Percentiles rank a stretch among this genome's conserved stretches.
These are phyloP conservation scores for Apotomis betuletana DNA, from an alignment of 2,888 invertebrate genomes.

Conservation along the genomic window DNA sequence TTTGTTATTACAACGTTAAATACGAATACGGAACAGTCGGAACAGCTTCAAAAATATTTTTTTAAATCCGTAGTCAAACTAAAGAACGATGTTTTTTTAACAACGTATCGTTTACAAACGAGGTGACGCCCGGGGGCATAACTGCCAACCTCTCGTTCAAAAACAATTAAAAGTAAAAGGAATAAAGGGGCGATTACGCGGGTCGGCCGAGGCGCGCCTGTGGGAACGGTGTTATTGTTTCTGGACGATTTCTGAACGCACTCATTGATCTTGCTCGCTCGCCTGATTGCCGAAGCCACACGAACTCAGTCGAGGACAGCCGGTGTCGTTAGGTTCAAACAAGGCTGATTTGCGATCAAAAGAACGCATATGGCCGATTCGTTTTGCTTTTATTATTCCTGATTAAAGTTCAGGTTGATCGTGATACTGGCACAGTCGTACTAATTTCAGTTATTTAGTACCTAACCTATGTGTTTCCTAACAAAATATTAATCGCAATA, in stretches of 20 bases:
- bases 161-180: slow-evolving; percentile 75
- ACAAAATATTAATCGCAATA: no score
- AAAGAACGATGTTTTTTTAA: slow-evolving; percentile 39
- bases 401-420: slow-evolving; percentile 16
- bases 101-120: slow-evolving; percentile 55
- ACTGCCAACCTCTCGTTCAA: slow-evolving; percentile 70
- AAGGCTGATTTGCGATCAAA: slow-evolving; percentile 55
- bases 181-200: slow-evolving; percentile 47
- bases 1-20: slow-evolving; percentile 25
- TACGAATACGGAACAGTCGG: slow-evolving; percentile 39
- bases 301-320: slow-evolving; percentile 43
- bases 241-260: slow-evolving; percentile 46
- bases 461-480: not conserved
- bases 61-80: slow-evolving; percentile 42
- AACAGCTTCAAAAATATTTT: slow-evolving; percentile 35
- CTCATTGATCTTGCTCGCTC: slow-evolving; percentile 63
- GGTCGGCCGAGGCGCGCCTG: slow-evolving; percentile 68
- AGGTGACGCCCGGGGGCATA: slow-evolving; percentile 67
- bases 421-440: not conserved
- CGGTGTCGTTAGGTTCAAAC: slow-evolving; percentile 50
- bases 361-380: slow-evolving; percentile 56
- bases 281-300: slow-evolving; percentile 43
- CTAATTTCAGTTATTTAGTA: not conserved
- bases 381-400: slow-evolving; percentile 19
- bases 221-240: slow-evolving; percentile 73